phyloP scores from a whole-genome alignment of 1,140 invertebrate genomes.

The Lasioglossum baleicum region DNA sequence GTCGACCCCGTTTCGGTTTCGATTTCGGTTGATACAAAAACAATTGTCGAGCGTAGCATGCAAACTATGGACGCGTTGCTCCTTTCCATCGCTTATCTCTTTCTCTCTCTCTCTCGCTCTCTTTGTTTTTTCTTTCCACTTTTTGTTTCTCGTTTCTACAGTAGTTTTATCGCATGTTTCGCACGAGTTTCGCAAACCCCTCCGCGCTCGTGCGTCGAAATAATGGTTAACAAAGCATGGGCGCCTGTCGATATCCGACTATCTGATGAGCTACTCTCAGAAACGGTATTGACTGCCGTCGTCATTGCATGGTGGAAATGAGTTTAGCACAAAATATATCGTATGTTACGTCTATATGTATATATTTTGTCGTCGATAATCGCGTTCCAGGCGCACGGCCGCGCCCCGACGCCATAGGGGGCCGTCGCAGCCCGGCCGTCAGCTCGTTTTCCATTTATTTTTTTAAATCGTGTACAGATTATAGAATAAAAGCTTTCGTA shows the following conservation, averaged over 20 bases:
- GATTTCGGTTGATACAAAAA: not conserved
- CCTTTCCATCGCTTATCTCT: too few species aligned
- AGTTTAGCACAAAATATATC: conserved; percentile 28
- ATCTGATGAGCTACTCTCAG: conserved; percentile 23
- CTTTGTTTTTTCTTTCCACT: not conserved
- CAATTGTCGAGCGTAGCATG: not conserved
- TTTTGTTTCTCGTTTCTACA: not conserved
- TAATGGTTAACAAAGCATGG: not conserved
- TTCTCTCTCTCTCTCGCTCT: not conserved
- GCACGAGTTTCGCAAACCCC: too few species aligned
- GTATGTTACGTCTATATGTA: not conserved
- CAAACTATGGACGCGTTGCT: too few species aligned
- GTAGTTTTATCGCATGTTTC: too few species aligned
- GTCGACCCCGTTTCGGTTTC: not conserved
- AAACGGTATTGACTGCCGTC: conserved; percentile 21
- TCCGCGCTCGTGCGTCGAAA: not conserved
- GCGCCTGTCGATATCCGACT: conserved; percentile 30
- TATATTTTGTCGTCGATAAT: conserved; percentile 29
- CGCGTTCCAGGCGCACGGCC: not conserved
- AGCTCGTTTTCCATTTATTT: not conserved
- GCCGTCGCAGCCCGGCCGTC: not conserved
- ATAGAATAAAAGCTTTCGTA: conserved; percentile 24
- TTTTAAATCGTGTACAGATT: conserved; percentile 22
- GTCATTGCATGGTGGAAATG: conserved; percentile 26
- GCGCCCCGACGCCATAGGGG: conserved; percentile 1